Conservation (phyloP, 2,888 invertebrate genomes). For the Heliconius charithonia region DNA sequence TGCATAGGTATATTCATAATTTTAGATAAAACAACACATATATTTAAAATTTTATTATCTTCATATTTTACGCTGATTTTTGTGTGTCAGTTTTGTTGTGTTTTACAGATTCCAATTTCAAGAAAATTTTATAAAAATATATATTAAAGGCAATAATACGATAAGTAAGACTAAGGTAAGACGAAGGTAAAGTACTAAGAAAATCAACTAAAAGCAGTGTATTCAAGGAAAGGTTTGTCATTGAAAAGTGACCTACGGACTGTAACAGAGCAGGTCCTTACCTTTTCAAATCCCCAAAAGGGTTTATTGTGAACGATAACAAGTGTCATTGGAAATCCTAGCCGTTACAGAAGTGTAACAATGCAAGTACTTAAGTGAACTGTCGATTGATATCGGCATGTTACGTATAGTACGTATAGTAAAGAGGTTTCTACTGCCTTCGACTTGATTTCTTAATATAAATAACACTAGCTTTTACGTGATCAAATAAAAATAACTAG, state of each 20-base stretch:
- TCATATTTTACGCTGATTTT: too few relatives aligned
- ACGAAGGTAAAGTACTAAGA: slow-evolving; percentile 5
- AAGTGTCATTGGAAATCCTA: slow-evolving; percentile 29
- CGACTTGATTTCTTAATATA: not conserved
- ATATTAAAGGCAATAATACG: not conserved
- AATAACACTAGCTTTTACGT: too few relatives aligned
- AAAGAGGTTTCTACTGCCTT: not conserved
- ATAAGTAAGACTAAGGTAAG: not conserved
- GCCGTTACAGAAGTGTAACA: slow-evolving; percentile 24
- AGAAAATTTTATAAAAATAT: not conserved
- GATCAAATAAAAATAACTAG: too few relatives aligned
- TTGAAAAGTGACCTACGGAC: slow-evolving; percentile 23
- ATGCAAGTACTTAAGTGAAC: slow-evolving; percentile 10
- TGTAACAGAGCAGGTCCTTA: slow-evolving; percentile 36
- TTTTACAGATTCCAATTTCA: too few relatives aligned
- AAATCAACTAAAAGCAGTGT: slow-evolving; percentile 28
- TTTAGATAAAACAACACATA: too few relatives aligned
- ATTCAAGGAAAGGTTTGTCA: slow-evolving; percentile 35
- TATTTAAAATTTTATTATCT: too few relatives aligned
- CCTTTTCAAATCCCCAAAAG: slow-evolving; percentile 38
- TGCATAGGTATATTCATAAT: too few relatives aligned
- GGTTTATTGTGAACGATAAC: slow-evolving; percentile 37
- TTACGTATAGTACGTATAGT: too few relatives aligned
- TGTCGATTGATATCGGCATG: slow-evolving; percentile 7
- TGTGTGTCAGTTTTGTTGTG: too few relatives aligned